Conservation (phyloP, 2,113 vertebrate genomes). For the Erythrolamprus reginae region DNA sequence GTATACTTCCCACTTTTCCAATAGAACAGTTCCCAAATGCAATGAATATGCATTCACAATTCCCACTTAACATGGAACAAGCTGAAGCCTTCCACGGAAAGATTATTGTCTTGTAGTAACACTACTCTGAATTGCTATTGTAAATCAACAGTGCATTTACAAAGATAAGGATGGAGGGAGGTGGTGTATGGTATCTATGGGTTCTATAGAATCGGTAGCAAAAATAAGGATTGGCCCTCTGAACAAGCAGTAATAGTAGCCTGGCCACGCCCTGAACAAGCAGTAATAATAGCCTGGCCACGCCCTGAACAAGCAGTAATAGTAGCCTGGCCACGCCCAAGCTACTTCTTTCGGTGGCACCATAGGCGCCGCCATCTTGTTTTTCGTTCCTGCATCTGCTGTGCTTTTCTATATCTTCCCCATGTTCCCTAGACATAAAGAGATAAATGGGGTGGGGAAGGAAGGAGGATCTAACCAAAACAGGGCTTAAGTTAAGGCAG, state of each 20-base stretch:
- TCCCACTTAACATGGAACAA: background rate
- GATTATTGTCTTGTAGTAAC: background rate
- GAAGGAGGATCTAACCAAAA: background rate
- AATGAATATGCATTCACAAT: background rate
- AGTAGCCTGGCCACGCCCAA: too few species aligned
- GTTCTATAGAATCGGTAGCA: too few species aligned
- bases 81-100: background rate
- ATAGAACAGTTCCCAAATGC: background rate
- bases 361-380: too few species aligned
- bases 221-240: too few species aligned
- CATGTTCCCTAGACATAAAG: background rate
- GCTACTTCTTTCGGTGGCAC: too few species aligned
- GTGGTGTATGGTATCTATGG: background rate
- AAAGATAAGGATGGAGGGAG: background rate
- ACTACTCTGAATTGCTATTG: background rate
- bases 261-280: too few species aligned
- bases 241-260: too few species aligned
- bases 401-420: background rate
- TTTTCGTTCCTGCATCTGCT: background rate
- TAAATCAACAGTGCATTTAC: background rate
- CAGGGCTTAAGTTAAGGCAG: too few species aligned
- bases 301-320: too few species aligned
- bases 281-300: too few species aligned
- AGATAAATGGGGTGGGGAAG: background rate
- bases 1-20: background rate